These are phyloP conservation scores for Enchytraeus crypticus DNA, from an alignment of 2,888 invertebrate species.

Conservation along the genomic window DNA sequence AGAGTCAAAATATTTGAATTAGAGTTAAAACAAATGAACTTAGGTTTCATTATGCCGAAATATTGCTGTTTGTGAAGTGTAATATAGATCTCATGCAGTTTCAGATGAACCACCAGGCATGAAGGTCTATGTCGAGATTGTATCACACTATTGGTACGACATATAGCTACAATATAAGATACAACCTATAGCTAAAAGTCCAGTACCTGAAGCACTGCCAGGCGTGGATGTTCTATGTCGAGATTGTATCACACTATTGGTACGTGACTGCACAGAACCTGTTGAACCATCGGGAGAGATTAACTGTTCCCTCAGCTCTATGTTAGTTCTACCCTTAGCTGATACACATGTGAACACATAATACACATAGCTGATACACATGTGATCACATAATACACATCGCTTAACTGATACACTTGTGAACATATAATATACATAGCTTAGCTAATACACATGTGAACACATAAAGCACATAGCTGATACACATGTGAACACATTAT, in stretches of 20 bases:
- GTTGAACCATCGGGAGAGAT: constrained; percentile 24
- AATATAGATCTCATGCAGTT: no score
- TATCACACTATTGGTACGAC: no score
- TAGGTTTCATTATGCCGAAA: no score
- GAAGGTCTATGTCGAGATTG: no score
- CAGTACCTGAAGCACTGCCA: not conserved
- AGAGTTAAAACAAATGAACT: no score
- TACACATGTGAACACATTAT: not conserved
- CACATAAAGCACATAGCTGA: constrained; percentile 45
- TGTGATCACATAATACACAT: no score
- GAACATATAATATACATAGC: not conserved
- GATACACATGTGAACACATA: constrained; percentile 8
- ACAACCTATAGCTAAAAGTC: no score
- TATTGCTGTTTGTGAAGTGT: no score
- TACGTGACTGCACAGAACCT: not conserved
- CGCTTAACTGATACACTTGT: constrained; percentile 36
- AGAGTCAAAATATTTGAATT: no score
- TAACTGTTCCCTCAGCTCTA: constrained; percentile 39
- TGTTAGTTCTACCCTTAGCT: constrained; percentile 44
- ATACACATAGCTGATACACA: not conserved
- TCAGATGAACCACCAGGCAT: no score
- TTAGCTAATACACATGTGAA: not conserved
- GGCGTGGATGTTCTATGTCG: not conserved
- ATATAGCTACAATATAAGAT: no score
- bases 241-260: not conserved